Base-by-base conservation (phyloP, 1,140 invertebrate species). In the Eufriesea mexicana region DNA sequence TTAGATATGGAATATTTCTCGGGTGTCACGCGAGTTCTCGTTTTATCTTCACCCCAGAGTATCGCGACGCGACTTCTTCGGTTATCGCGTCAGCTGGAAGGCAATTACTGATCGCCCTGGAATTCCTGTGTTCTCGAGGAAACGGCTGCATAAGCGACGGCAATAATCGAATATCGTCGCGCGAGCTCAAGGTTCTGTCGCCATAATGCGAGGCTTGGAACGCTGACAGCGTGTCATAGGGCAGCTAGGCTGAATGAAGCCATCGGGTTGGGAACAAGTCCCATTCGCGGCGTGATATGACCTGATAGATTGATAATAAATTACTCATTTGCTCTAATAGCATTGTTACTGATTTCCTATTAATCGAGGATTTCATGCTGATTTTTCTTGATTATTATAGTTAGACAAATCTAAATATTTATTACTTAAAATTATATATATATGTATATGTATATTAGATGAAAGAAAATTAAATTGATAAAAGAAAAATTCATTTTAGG, bases 131-230 rank as follows among this genome's bases (percentile, higher is more conserved):
- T 59, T 54, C 14, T 25, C 28, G 57, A 54, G 18, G 45, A 59
- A 14, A 42, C 35, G 28, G 23, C 35, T 47, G 71, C 71, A 59
- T 57, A 59, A 45, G 35, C 42, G 5, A 55, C 14, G 9, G 42
- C 28, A 45, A 73, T 73, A 73, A 73, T 73, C 14, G 71, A 57
- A 73, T 59, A 45, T 73, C 71, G 55, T n/a, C 14, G 8, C 12
- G 35, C 55, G 45, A 28, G 45, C 47, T 51, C 54, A 42, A 73
- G 55, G 54, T 72, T 57, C 0, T 14, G n/a, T 9, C 9, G 14
- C 47, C 28, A 4, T 2, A 45, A 66, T 42, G 16, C 9, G 5
- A 45, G 14, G 6, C 35, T 23, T 42, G 28, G 18, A 42, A 66
- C 62, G 49, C 7, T 54, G 64, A 66, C 64, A 71, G 49, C 25